Evolutionary conservation across 2,888 invertebrate genomes (phyloP).

Genomic region (Diplolepis rosae): DNA sequence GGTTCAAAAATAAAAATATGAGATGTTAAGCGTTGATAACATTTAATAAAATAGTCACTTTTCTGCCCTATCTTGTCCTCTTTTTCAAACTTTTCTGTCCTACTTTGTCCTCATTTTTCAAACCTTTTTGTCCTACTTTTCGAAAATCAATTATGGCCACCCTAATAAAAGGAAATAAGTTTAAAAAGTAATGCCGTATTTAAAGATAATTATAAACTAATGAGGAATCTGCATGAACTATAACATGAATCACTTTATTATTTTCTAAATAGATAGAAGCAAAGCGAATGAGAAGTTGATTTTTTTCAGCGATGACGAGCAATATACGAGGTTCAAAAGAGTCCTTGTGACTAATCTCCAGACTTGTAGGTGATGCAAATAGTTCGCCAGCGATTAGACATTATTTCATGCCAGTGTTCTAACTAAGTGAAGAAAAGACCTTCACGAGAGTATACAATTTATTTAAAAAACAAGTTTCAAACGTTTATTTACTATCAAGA

Average conservation of each 20-base stretch:
- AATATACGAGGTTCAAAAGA: slow-evolving; percentile 7
- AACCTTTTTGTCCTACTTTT: too few species aligned
- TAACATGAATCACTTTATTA: slow-evolving; percentile 10
- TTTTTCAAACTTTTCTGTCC: too few species aligned
- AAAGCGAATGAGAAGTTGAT: neutral
- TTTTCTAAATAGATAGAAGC: neutral
- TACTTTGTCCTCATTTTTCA: too few species aligned
- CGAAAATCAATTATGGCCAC: too few species aligned
- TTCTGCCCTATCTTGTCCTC: too few species aligned
- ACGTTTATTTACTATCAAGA: too few species aligned
- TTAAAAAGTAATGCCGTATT: too few species aligned
- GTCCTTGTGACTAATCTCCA: slow-evolving; percentile 12
- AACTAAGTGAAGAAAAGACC: neutral
- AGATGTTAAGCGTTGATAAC: too few species aligned
- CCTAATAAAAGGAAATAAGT: too few species aligned
- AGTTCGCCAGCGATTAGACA: slow-evolving; percentile 4
- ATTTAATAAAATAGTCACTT: too few species aligned
- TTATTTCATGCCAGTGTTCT: slow-evolving; percentile 3
- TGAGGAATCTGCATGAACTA: neutral
- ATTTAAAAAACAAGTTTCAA: neutral
- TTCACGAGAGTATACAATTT: slow-evolving; percentile 18
- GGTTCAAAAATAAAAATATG: too few species aligned
- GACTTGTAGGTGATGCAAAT: slow-evolving; percentile 11
- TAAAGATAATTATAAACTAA: neutral
- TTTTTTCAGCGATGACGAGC: slow-evolving; percentile 21